Conservation (phyloP, 2,888 invertebrate genomes). For the Papilio protenor region DNA sequence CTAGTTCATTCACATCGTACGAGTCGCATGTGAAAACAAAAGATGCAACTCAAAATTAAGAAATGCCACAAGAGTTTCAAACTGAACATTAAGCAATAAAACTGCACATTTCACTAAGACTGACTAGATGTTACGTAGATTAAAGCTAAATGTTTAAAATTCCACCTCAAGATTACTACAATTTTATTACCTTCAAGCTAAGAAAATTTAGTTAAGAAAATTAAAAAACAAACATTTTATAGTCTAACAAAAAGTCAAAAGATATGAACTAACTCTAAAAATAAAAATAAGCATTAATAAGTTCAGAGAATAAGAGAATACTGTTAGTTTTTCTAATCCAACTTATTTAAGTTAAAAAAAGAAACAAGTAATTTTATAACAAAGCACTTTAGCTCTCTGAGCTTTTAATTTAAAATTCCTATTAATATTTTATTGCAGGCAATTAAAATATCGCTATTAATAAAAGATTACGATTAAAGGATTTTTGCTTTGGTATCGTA, state of each 20-base stretch:
- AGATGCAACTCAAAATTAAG: constrained; percentile 73
- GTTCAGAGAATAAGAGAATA: not conserved
- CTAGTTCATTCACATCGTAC: no score
- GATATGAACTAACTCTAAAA: not conserved
- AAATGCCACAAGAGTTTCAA: constrained; percentile 54
- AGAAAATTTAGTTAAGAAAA: constrained; percentile 1
- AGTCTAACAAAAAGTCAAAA: not conserved
- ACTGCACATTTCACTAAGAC: constrained; percentile 20
- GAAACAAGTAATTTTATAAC: not conserved
- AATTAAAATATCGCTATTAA: not conserved
- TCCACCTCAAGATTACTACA: not conserved
- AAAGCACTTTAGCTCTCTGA: not conserved
- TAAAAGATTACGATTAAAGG: not conserved
- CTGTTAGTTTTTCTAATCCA: not conserved
- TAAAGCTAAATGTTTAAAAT: constrained; percentile 3
- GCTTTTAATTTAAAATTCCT: not conserved
- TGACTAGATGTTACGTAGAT: not conserved
- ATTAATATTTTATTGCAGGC: not conserved
- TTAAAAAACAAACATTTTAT: constrained; percentile 1
- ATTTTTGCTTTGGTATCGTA: not conserved
- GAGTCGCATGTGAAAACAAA: constrained; percentile 59
- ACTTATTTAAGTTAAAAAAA: not conserved
- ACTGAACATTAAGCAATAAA: constrained; percentile 17
- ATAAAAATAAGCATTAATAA: not conserved
- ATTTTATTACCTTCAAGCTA: constrained; percentile 3